A percentile compares a stretch with the other conserved stretches of the same genome.
Evolutionary conservation across 2,113 vertebrate genomes (phyloP).

Genomic region (Tragulus kanchil): DNA sequence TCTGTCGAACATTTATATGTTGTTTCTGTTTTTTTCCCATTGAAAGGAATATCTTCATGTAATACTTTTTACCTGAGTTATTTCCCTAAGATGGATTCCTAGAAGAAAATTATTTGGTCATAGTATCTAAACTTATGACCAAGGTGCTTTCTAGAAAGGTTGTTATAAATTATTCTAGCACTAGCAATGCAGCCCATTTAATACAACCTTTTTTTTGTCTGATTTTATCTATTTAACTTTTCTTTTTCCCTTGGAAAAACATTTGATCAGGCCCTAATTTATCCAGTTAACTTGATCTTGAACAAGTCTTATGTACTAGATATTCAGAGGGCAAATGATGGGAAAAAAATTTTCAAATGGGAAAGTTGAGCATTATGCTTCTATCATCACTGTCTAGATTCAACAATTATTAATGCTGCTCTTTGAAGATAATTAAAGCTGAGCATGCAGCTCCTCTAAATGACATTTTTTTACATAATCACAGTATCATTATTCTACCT

Average conservation of each 20-base stretch:
- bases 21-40: neutral
- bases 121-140: neutral
- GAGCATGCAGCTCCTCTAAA: neutral
- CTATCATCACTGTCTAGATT: neutral
- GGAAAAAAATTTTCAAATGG: neutral
- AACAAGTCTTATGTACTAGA: neutral
- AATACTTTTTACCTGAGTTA: neutral
- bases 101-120: neutral
- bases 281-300: neutral
- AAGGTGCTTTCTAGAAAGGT: slow-evolving; percentile 15
- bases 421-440: neutral
- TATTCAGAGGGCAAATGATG: neutral
- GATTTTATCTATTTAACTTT: neutral
- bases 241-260: neutral
- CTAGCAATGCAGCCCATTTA: neutral
- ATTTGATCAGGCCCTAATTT: neutral
- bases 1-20: neutral
- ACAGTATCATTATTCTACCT: neutral
- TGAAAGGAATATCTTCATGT: neutral
- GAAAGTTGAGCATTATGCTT: neutral
- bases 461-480: neutral
- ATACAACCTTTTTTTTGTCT: neutral
- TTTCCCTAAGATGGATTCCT: neutral
- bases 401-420: neutral
- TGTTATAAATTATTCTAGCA: neutral